phyloP scores from a whole-genome alignment of 2,888 invertebrate genomes.

The Cephus rjabovi region DNA sequence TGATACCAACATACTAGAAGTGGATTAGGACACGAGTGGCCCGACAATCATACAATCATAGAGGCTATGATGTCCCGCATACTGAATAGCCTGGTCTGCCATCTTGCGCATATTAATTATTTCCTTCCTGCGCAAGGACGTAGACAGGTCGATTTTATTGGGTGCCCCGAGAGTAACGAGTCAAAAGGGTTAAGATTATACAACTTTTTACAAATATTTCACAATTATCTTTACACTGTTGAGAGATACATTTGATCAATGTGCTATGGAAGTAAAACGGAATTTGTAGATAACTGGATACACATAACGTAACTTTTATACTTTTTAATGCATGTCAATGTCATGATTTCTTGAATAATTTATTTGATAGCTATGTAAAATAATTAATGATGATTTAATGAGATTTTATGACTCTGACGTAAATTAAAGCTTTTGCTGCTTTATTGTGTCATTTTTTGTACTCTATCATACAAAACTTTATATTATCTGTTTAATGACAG shows the following conservation, averaged over 20 bases:
- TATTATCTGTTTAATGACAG: background rate
- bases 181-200: background rate
- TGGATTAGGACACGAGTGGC: conserved; percentile 45
- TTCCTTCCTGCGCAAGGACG: background rate
- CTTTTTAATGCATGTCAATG: background rate
- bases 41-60: conserved; percentile 57
- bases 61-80: conserved; percentile 56
- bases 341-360: background rate
- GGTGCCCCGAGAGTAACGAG: background rate
- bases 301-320: background rate
- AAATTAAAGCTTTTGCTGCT: background rate
- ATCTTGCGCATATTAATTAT: conserved; percentile 57
- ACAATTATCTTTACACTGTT: too few relatives aligned
- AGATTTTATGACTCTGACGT: background rate
- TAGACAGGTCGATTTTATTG: conserved; percentile 13
- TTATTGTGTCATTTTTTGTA: background rate
- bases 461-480: background rate
- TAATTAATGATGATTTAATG: background rate
- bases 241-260: background rate
- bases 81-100: conserved; percentile 43
- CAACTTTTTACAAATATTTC: background rate
- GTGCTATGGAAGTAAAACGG: background rate
- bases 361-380: background rate
- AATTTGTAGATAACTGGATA: background rate
- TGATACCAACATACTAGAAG: background rate